Evolutionary conservation across 1,140 invertebrate species (phyloP), one percentile per base, ranked within the genome.

Genomic region (Cepaea nemoralis): DNA sequence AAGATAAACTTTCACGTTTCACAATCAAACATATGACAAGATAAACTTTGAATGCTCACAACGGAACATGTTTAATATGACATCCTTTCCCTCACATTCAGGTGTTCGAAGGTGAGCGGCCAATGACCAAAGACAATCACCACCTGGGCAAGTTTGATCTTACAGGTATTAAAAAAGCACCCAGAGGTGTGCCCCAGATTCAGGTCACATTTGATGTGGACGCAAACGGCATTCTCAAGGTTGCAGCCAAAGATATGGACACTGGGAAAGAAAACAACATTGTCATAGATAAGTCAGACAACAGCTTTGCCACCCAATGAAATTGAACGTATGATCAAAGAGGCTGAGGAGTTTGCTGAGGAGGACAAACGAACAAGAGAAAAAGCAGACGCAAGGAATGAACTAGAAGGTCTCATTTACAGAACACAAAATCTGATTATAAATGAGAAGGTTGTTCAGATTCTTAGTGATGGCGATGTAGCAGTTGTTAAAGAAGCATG

Each of bases 101-200:
- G 92, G 97, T 98, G 0, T 98, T 95, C 90, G 97, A 99, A 93
- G 97, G 98, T 88, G 98, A 99, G 93, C 94, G 98, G 89, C 96
- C 98, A 31, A 98, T 99, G 97, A 99, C 98, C 79, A 99, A 99
- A 92, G 97, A 99, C 91, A 99, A 99, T 91, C 97, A 99, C 93
- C 93, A 97, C 77, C 93, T 99, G 59, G 98, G 98, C 80, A 99
- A 99, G 92, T 99, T 99, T 92, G 98, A 99, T 91, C 92, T 99
- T 37, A 99, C 97, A 83, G 98, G 98, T 67, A 98, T 99, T 83
- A 98, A 98, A 80, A 97, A 97, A 45, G 98, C 98, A 59, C 97
- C 97, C 2, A 93, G 98, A 89, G 98, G 98, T 81, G 97, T 99
- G 48, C 98, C 98, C n/a, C 97, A 99, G 92, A 99, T 99, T 89